Base-by-base conservation (phyloP, 2,797 vertebrate genomes). In the Gallirallus australis region DNA sequence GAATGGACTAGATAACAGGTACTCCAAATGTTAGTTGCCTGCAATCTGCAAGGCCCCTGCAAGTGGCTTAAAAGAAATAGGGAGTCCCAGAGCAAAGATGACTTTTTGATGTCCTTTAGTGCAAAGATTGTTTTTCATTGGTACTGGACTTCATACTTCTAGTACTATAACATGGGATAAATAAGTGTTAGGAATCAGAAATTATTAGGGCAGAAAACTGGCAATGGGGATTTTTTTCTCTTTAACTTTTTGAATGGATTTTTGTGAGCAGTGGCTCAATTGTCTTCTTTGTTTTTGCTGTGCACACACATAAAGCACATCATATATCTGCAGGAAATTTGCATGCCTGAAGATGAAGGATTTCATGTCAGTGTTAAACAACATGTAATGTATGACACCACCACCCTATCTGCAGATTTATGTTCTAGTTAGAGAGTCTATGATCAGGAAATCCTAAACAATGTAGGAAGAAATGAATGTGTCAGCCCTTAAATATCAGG, bases 361-460 rank as follows among this genome's bases (percentile, higher is more conserved):
- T 77, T 82, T 75, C 3, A 2, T 31, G 69, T 80, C 82, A 82
- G 40, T 45, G 63, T 66, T 90, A 82, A 90, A 72, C 35, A 71
- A 50, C 2, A 8, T 23, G 33, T 47, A 56, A 40, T 30, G 31
- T 87, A 64, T 35, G 75, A 64, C 82, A 78, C 15, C 56, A 47
- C 7, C 63, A n/a, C 27, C 54, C 48, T 80, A 25, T 40, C 89
- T 52, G 50, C 69, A 89, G 83, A 79, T 86, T 93, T 91, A 50
- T 86, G 60, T 72, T 82, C 83, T 42, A 47, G 63, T 80, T 66
- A 78, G 71, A 61, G 47, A 83, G 28, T 35, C 45, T 89, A 3
- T 73, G 69, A 92, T 61, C 39, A 79, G 85, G 86, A 95, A 93
- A 93, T 59, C 68, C 48, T 69, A 72, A 92, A 89, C 80, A 91